Conservation (phyloP, 2,113 vertebrate species). For the Dascyllus trimaculatus region DNA sequence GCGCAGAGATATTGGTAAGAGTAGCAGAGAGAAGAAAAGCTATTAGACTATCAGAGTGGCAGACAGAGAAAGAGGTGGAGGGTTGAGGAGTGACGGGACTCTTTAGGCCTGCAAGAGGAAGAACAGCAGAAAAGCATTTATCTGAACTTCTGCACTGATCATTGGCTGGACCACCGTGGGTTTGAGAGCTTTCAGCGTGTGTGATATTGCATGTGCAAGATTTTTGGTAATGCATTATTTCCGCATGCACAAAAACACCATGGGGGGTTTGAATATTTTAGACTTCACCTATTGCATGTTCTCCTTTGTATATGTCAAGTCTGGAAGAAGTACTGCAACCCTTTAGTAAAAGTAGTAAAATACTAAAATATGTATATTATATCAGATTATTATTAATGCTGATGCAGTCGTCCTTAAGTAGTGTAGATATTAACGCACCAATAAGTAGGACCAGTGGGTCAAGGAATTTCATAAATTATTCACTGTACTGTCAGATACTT, state of each 20-base stretch:
- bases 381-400: no score
- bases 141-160: not conserved
- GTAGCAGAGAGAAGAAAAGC: constrained; percentile 49
- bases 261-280: not conserved
- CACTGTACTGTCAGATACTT: no score
- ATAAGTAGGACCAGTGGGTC: no score
- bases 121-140: constrained; percentile 8
- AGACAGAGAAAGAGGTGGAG: constrained; percentile 26
- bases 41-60: constrained; percentile 58
- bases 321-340: not conserved
- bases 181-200: not conserved
- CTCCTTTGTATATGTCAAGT: not conserved
- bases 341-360: not conserved
- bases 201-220: not conserved
- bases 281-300: not conserved
- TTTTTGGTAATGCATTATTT: not conserved
- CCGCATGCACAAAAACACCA: not conserved
- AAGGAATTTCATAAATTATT: no score
- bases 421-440: no score
- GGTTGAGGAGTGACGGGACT: not conserved
- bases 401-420: no score
- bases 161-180: not conserved
- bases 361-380: no score
- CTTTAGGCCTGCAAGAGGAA: constrained; percentile 8
- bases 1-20: constrained; percentile 38